Percentiles rank a stretch among this genome's conserved stretches.
Evolutionary conservation across 2,113 vertebrate species (phyloP).

Genomic region (Mormyrus lacerda): DNA sequence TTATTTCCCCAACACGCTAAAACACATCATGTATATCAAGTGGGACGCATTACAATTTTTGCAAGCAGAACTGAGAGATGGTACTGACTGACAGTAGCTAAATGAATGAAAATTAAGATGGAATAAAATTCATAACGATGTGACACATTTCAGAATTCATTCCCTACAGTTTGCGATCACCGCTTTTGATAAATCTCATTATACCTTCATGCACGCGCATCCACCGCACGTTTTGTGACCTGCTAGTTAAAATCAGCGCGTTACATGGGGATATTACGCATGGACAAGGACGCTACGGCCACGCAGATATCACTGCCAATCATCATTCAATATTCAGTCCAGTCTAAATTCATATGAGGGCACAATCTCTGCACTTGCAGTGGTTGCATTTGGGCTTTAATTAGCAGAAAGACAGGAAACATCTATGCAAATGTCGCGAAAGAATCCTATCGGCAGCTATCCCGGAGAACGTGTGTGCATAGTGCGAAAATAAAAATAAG

Average conservation of each 20-base stretch:
- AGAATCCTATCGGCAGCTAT: not conserved
- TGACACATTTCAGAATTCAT: not conserved
- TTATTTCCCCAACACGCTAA: not conserved
- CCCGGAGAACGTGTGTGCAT: not conserved
- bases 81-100: not conserved
- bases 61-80: not conserved
- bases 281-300: not conserved
- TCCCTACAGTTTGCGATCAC: not conserved
- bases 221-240: not conserved
- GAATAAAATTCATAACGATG: not conserved
- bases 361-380: not conserved
- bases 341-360: not conserved
- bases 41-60: not conserved
- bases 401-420: not conserved
- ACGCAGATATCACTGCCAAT: not conserved
- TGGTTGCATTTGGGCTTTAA: not conserved
- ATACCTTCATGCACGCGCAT: not conserved
- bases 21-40: not conserved
- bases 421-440: not conserved
- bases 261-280: not conserved
- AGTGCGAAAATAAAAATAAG: not conserved
- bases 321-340: not conserved
- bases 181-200: constrained; percentile 4
- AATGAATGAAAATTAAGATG: not conserved
- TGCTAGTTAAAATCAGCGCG: not conserved